phyloP scores from a whole-genome alignment of 2,113 vertebrate genomes.

The Gnathonemus echidnorhynchus region DNA sequence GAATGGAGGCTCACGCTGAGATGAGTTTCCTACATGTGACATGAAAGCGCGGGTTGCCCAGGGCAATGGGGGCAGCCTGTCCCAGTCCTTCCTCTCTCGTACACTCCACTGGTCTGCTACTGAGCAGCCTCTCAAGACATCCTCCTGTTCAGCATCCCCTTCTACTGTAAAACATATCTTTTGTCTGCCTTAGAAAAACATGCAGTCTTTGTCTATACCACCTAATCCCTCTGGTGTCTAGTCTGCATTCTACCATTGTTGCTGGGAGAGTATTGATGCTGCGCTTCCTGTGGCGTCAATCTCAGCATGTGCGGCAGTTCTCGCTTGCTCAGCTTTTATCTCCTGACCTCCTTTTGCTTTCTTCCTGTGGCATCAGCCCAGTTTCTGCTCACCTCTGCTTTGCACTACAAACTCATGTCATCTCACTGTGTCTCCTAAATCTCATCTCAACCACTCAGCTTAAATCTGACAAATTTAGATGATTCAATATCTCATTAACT shows the following conservation, averaged over 20 bases:
- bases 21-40: background rate
- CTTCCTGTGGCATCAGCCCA: background rate
- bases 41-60: background rate
- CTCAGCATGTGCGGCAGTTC: background rate
- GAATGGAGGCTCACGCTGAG: background rate
- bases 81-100: background rate
- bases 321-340: background rate
- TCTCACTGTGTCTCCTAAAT: background rate
- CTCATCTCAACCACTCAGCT: background rate
- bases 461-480: background rate
- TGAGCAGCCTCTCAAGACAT: background rate
- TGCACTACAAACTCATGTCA: background rate
- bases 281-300: background rate
- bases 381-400: background rate
- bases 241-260: background rate
- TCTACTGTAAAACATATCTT: background rate
- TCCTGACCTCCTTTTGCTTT: background rate
- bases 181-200: background rate
- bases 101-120: background rate
- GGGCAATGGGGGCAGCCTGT: background rate
- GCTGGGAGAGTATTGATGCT: background rate
- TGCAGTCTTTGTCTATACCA: background rate
- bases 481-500: background rate
- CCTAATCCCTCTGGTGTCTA: background rate
- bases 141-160: background rate